phyloP scores from a whole-genome alignment of 2,888 invertebrate genomes.

The Spicauda simplicius region DNA sequence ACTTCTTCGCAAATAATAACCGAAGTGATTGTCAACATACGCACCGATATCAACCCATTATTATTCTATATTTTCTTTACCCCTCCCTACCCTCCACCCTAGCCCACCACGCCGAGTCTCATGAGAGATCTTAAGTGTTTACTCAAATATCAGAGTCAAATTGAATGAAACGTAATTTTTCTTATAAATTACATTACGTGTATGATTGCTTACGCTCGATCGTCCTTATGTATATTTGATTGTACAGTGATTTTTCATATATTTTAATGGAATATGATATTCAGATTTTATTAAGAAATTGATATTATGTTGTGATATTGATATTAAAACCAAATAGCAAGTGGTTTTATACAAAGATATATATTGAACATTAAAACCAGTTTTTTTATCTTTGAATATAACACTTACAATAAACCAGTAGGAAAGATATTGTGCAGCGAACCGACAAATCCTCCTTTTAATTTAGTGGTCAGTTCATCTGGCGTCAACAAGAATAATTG shows the following conservation, averaged over 20 bases:
- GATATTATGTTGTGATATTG: too few species aligned
- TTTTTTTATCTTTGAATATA: too few species aligned
- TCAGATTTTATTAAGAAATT: too few species aligned
- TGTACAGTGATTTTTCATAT: neutral
- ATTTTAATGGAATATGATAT: too few species aligned
- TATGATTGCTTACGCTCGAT: slow-evolving; percentile 25
- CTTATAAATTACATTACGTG: slow-evolving; percentile 9
- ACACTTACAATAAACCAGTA: too few species aligned
- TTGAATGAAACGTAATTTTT: slow-evolving; percentile 33
- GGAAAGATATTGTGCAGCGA: too few species aligned
- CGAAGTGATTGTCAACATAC: slow-evolving; percentile 80
- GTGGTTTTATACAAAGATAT: too few species aligned
- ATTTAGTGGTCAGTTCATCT: too few species aligned
- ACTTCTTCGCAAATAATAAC: slow-evolving; percentile 74
- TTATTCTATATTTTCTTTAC: slow-evolving; percentile 61
- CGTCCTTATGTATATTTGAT: neutral
- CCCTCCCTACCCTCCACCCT: slow-evolving; percentile 9
- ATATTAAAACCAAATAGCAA: too few species aligned
- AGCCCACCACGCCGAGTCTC: slow-evolving; percentile 29
- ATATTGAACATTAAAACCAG: too few species aligned
- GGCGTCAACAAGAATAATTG: too few species aligned
- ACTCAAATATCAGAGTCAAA: slow-evolving; percentile 33
- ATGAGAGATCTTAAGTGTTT: slow-evolving; percentile 36
- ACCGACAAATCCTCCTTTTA: too few species aligned
- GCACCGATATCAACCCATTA: slow-evolving; percentile 65